Percentiles rank a stretch among this genome's conserved stretches.
phyloP scores from a whole-genome alignment of 2,888 invertebrate species.

The Pharmacophagus antenor region DNA sequence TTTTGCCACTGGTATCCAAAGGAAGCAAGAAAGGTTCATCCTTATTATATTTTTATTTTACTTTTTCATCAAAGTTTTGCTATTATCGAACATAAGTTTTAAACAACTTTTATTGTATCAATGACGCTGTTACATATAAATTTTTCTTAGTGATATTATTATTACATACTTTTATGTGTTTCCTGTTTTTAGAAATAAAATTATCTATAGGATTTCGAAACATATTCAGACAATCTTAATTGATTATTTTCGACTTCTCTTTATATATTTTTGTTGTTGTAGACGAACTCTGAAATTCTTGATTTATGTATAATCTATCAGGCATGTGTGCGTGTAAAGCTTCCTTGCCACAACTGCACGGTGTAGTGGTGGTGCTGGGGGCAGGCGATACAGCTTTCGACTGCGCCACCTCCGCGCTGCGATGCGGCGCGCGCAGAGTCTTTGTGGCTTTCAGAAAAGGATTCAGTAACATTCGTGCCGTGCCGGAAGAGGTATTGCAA shows the following conservation, averaged over 20 bases:
- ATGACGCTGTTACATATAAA: too few relatives aligned
- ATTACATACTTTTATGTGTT: too few relatives aligned
- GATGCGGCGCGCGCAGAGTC: slow-evolving; percentile 96
- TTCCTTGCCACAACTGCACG: slow-evolving; percentile 86
- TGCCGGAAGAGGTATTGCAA: slow-evolving; percentile 95
- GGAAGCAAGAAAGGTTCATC: slow-evolving; percentile 91
- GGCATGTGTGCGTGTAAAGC: slow-evolving; percentile 91
- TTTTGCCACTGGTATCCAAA: slow-evolving; percentile 91
- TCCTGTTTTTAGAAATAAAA: too few relatives aligned
- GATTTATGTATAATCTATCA: slow-evolving; percentile 42
- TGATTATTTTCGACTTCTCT: too few relatives aligned
- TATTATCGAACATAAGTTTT: background rate
- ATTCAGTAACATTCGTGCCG: slow-evolving; percentile 96
- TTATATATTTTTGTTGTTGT: too few relatives aligned
- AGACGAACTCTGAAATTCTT: too few relatives aligned
- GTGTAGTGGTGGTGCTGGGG: slow-evolving; percentile 94
- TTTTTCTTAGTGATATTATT: too few relatives aligned
- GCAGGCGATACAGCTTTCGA: slow-evolving; percentile 99
- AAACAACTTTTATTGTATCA: background rate
- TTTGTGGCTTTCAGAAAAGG: slow-evolving; percentile 97
- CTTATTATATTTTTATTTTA: background rate
- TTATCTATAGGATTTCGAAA: too few relatives aligned
- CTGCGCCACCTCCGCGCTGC: slow-evolving; percentile 97
- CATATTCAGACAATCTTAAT: too few relatives aligned
- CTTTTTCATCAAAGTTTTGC: too few relatives aligned